Conservation (phyloP, 37 sponge, comb jelly and placozoan species). For the Ephydatia muelleri region DNA sequence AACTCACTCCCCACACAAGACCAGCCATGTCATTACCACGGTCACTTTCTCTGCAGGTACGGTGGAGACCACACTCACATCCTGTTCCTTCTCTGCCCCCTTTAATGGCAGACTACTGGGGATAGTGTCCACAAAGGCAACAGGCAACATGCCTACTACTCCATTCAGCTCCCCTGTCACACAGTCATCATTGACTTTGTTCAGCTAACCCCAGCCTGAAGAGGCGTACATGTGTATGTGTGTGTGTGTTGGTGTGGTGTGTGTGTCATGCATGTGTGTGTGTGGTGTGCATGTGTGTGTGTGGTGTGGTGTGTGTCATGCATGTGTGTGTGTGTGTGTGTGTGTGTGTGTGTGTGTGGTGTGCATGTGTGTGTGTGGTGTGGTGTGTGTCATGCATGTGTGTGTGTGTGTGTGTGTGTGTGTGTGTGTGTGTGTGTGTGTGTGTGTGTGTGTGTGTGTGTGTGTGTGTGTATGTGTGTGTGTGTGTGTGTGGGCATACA, state of each 20-base stretch:
- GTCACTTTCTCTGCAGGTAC: constrained; percentile 22
- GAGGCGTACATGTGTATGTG: not conserved
- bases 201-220: constrained; percentile 41
- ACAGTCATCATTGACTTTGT: constrained; percentile 62
- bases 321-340: constrained; percentile 13
- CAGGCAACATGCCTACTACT: constrained; percentile 52
- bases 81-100: not conserved
- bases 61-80: not conserved
- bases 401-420: constrained; percentile 18
- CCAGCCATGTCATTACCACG: constrained; percentile 24
- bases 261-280: constrained; percentile 23
- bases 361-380: too few species aligned
- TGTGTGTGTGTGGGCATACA: not conserved
- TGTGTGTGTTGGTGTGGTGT: not conserved
- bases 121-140: constrained; percentile 44
- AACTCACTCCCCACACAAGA: too few species aligned
- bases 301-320: too few species aligned
- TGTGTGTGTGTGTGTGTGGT: constrained; percentile 14
- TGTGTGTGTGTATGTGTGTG: not conserved
- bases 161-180: constrained; percentile 44
- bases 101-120: constrained; percentile 22
- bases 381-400: too few species aligned
- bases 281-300: not conserved
- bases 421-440: constrained; percentile 17
- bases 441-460: constrained; percentile 6